These are phyloP conservation scores for Drosophila greeni DNA, from an alignment of 2,888 invertebrate species.

Conservation along the genomic window DNA sequence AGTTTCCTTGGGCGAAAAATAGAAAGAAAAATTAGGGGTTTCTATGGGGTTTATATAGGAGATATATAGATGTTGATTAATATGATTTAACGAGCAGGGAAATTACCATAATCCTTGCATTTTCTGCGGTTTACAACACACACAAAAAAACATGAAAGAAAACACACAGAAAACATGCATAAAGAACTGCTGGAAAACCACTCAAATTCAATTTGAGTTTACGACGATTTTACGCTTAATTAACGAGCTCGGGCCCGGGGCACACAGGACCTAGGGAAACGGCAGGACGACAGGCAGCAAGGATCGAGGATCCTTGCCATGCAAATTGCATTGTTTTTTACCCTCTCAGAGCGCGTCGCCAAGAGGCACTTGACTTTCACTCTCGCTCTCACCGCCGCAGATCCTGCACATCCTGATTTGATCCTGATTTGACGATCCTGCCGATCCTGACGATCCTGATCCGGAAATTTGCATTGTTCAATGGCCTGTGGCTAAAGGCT, in stretches of 20 bases:
- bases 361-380: slow-evolving; percentile 70
- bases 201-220: slow-evolving; percentile 65
- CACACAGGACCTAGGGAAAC: slow-evolving; percentile 8
- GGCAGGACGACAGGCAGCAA: slow-evolving; percentile 8
- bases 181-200: slow-evolving; percentile 44
- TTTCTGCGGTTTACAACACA: slow-evolving; percentile 53
- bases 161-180: slow-evolving; percentile 11
- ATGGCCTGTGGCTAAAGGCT: slow-evolving; percentile 60
- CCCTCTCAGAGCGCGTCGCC: slow-evolving; percentile 51
- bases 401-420: slow-evolving; percentile 1
- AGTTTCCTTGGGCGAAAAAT: slow-evolving; percentile 21
- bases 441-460: neutral
- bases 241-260: slow-evolving; percentile 45
- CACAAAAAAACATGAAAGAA: slow-evolving; percentile 4
- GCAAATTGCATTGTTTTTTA: slow-evolving; percentile 56
- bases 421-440: no score
- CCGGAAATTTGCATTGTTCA: slow-evolving; percentile 47
- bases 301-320: slow-evolving; percentile 40
- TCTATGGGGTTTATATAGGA: slow-evolving; percentile 7
- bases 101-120: slow-evolving; percentile 68
- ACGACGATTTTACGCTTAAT: slow-evolving; percentile 70
- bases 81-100: slow-evolving; percentile 48
- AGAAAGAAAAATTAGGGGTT: neutral
- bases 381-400: slow-evolving; percentile 29
- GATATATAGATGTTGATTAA: slow-evolving; percentile 65